Percentiles rank a stretch among this genome's conserved stretches.
Conservation (phyloP, 2,113 vertebrate genomes). For the Butastur rufipennis region DNA sequence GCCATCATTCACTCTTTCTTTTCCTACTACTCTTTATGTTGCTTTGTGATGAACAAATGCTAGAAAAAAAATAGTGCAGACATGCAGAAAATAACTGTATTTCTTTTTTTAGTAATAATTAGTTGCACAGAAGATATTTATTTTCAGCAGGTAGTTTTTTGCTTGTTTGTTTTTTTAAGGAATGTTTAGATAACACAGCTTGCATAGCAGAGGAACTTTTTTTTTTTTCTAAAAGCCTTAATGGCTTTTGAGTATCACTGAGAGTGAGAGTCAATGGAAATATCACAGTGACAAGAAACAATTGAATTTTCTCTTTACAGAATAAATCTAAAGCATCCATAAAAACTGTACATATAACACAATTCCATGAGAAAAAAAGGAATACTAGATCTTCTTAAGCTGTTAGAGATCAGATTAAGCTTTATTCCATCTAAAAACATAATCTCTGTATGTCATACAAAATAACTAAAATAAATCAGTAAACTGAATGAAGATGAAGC, state of each 20-base stretch:
- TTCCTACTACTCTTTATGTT: not conserved
- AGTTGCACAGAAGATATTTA: not conserved
- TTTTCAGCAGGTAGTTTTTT: not conserved
- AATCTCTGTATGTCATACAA: not conserved
- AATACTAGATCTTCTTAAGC: not conserved
- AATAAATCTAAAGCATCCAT: not conserved
- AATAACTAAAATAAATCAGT: not conserved
- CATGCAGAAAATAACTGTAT: fast-evolving
- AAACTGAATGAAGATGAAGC: not conserved
- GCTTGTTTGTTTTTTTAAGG: not conserved
- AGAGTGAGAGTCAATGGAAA: not conserved
- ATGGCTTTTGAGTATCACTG: not conserved
- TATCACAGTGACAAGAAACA: not conserved
- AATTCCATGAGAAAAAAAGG: not conserved
- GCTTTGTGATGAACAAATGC: not conserved
- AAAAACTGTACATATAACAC: not conserved
- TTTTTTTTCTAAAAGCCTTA: not conserved
- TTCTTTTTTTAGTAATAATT: not conserved
- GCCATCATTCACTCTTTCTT: not conserved
- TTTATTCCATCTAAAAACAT: not conserved
- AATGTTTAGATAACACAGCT: not conserved
- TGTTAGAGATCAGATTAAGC: not conserved
- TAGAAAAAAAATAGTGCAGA: not conserved
- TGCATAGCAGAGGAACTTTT: not conserved
- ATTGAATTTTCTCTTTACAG: not conserved